Evolutionary conservation across 1,140 invertebrate species (phyloP).

Genomic region (Calosoma granatense): DNA sequence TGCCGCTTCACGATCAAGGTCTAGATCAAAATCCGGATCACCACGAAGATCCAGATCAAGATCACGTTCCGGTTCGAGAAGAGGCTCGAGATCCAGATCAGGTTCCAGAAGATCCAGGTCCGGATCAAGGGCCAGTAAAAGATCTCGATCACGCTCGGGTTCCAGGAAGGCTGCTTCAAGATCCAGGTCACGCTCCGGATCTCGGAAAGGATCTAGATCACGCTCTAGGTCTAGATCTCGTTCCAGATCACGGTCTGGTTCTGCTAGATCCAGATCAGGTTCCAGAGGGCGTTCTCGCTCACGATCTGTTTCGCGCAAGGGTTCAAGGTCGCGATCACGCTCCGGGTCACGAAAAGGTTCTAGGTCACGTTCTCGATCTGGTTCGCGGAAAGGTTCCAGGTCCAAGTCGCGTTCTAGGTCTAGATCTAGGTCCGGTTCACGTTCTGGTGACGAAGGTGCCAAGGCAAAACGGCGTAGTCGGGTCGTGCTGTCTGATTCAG

Average conservation of each 20-base stretch:
- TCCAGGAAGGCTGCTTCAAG: constrained; percentile 16
- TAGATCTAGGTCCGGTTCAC: constrained; percentile 16
- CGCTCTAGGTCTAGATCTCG: constrained; percentile 31
- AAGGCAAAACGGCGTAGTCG: constrained; percentile 25
- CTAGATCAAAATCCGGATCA: constrained; percentile 23
- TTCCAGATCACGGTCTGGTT: constrained; percentile 33
- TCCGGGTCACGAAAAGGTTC: constrained; percentile 18
- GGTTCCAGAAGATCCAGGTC: constrained; percentile 22
- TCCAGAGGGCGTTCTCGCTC: constrained; percentile 21
- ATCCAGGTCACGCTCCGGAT: constrained; percentile 25
- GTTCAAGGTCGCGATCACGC: constrained; percentile 24
- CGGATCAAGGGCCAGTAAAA: constrained; percentile 20
- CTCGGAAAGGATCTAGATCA: constrained; percentile 19
- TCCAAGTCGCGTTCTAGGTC: constrained; percentile 26
- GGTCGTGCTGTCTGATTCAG: constrained; percentile 43
- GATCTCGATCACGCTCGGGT: constrained; percentile 17
- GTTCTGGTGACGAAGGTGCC: constrained; percentile 19
- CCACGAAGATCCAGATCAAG: constrained; percentile 21
- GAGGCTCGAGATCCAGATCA: constrained; percentile 22
- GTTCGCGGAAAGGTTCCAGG: constrained; percentile 19
- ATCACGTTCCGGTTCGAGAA: constrained; percentile 22
- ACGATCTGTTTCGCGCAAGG: constrained; percentile 26
- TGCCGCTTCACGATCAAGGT: constrained; percentile 13
- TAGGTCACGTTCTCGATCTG: constrained; percentile 30
- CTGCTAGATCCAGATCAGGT: constrained; percentile 25